A percentile compares a stretch with the other conserved stretches of the same genome.
phyloP scores from a whole-genome alignment of 2,113 vertebrate species.

The Sinocyclocheilus anshuiensis region DNA sequence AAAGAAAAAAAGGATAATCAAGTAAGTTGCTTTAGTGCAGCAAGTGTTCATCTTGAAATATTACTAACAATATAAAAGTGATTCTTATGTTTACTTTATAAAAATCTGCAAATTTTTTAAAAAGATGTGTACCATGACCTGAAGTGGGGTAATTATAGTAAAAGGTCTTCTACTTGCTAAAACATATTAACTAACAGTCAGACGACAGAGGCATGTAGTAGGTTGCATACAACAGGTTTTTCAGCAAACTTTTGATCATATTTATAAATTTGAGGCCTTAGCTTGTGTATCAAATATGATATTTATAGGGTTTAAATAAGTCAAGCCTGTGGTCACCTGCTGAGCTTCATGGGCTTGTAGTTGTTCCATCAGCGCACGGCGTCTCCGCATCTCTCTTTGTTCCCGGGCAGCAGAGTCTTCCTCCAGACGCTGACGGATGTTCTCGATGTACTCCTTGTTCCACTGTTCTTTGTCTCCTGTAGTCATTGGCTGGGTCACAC shows the following conservation, averaged over 20 bases:
- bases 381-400: constrained; percentile 82
- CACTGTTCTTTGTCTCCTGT: constrained; percentile 75
- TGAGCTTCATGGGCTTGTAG: constrained; percentile 55
- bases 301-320: background rate
- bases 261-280: background rate
- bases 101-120: too few relatives aligned
- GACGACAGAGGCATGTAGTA: background rate
- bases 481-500: constrained; percentile 42
- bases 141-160: background rate
- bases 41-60: background rate
- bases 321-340: constrained; percentile 20
- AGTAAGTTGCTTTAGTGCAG: too few relatives aligned
- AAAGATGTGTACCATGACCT: background rate
- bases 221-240: background rate
- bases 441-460: constrained; percentile 82
- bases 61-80: background rate
- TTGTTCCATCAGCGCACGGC: constrained; percentile 82
- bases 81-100: background rate
- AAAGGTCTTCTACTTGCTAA: background rate
- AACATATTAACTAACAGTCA: background rate
- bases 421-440: constrained; percentile 82
- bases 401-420: constrained; percentile 79
- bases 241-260: background rate
- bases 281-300: background rate
- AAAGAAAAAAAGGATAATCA: background rate